phyloP scores from a whole-genome alignment of 1,140 invertebrate genomes.

The Euglossa dilemma region DNA sequence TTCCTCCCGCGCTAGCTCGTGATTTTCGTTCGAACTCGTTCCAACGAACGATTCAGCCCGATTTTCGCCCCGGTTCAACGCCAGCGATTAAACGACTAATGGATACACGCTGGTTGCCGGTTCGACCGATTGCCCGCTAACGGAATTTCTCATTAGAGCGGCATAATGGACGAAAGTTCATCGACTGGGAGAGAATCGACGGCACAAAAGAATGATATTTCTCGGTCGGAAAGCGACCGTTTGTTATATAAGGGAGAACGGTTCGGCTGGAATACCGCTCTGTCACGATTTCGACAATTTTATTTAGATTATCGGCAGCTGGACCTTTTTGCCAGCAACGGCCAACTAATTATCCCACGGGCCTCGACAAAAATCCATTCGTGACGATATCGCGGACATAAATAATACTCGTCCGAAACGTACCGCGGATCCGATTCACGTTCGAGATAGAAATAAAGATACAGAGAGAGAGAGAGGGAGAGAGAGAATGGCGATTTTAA shows the following conservation, averaged over 20 bases:
- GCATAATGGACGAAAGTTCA: slow-evolving; percentile 32
- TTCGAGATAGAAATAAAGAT: background rate
- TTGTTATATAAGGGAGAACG: slow-evolving; percentile 21
- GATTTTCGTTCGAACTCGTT: slow-evolving; percentile 6
- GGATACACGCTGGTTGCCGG: slow-evolving; percentile 38
- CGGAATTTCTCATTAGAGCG: slow-evolving; percentile 48
- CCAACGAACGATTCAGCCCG: slow-evolving; percentile 16
- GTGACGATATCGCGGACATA: slow-evolving; percentile 1
- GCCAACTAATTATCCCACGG: slow-evolving; percentile 30
- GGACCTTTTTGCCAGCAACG: background rate
- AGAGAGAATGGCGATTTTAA: slow-evolving; percentile 17
- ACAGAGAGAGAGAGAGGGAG: too few relatives aligned
- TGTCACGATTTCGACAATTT: slow-evolving; percentile 58
- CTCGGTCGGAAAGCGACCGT: slow-evolving; percentile 1
- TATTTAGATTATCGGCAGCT: slow-evolving; percentile 29
- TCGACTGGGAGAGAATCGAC: slow-evolving; percentile 45
- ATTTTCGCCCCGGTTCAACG: background rate
- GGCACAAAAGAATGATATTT: slow-evolving; percentile 7
- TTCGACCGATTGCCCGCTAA: slow-evolving; percentile 43
- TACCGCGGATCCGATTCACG: background rate
- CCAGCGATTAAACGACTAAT: slow-evolving; percentile 17
- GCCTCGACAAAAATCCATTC: background rate
- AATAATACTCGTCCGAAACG: slow-evolving; percentile 19
- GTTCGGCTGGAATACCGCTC: slow-evolving; percentile 9
- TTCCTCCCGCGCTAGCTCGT: slow-evolving; percentile 3